Percentiles rank a stretch among this genome's conserved stretches.
Evolutionary conservation across 2,797 vertebrate species (phyloP).

Genomic region (Melopsittacus undulatus): DNA sequence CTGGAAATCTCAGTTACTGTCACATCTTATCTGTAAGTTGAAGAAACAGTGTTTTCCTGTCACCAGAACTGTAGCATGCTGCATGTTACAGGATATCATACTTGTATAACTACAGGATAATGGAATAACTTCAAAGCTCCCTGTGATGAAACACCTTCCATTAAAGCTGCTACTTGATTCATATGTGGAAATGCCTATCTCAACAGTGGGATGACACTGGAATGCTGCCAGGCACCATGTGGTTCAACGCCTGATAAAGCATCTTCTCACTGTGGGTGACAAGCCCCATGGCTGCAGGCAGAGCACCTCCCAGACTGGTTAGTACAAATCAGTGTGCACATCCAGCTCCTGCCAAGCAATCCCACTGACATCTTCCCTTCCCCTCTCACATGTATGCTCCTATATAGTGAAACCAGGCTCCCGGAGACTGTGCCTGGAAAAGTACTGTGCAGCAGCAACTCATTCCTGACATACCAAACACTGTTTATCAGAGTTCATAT

Average conservation of each 20-base stretch:
- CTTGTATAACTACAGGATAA: background rate
- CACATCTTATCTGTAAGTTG: background rate
- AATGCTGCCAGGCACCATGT: background rate
- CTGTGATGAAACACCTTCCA: background rate
- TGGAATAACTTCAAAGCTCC: background rate
- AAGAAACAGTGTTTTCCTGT: background rate
- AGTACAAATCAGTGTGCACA: background rate
- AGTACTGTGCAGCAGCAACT: background rate
- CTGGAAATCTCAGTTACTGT: background rate
- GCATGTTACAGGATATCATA: background rate
- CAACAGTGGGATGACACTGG: background rate
- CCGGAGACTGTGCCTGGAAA: background rate
- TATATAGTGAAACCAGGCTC: fast-evolving
- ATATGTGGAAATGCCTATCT: background rate
- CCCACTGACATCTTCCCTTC: background rate
- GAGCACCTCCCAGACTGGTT: background rate
- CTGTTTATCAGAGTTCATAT: background rate
- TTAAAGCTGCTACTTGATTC: background rate
- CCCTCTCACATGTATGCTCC: background rate
- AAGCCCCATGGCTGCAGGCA: background rate
- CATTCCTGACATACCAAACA: background rate
- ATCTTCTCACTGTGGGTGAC: background rate
- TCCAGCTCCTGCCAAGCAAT: background rate
- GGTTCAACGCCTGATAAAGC: background rate
- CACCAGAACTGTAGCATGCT: background rate